Evolutionary conservation across 2,797 vertebrate species (phyloP).

Genomic region (Acanthiza pusilla): DNA sequence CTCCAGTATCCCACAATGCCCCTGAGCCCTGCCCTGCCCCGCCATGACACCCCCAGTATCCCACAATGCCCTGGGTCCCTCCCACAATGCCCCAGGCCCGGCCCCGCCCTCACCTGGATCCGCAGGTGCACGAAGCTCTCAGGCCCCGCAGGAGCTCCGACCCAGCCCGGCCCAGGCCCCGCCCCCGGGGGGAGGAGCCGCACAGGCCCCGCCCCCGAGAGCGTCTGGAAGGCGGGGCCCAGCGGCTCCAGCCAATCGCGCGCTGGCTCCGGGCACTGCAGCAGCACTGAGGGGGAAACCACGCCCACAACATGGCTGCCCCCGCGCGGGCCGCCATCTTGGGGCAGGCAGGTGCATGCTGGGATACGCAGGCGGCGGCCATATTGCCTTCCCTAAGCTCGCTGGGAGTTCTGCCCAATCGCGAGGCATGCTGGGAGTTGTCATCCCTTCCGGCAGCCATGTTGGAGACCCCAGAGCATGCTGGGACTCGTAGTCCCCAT

Average conservation of each 20-base stretch:
- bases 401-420: no score
- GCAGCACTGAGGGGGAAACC: background rate
- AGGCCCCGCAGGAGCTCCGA: background rate
- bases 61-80: background rate
- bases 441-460: no score
- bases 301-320: background rate
- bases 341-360: background rate
- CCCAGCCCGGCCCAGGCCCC: background rate
- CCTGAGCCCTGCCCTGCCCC: no score
- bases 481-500: no score
- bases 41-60: no score
- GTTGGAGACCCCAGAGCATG: no score
- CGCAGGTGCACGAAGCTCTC: background rate
- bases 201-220: background rate
- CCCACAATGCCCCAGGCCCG: no score
- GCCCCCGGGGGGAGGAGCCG: background rate
- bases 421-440: no score
- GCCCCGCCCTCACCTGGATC: background rate
- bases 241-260: background rate
- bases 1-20: no score
- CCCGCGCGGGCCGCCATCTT: background rate
- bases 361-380: no score
- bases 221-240: background rate
- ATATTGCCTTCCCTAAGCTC: no score
- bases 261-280: background rate